These are phyloP conservation scores for Pampus argenteus DNA, from an alignment of 2,797 vertebrate species.

Conservation along the genomic window DNA sequence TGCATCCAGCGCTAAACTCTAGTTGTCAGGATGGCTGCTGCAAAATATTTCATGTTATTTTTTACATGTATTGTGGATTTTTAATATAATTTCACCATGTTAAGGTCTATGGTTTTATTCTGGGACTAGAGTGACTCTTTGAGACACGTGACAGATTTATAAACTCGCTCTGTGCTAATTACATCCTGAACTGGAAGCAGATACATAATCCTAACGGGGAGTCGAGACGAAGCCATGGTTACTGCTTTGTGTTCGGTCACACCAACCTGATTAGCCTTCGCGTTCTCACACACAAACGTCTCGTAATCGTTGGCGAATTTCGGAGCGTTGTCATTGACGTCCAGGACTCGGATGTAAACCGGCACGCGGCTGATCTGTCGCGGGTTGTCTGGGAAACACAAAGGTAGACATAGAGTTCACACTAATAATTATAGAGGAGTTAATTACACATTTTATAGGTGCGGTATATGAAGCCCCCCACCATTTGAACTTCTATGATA, in stretches of 20 bases:
- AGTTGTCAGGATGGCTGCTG: too few relatives aligned
- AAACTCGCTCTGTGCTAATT: slow-evolving; percentile 45
- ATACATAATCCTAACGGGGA: slow-evolving; percentile 3
- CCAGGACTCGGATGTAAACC: slow-evolving; percentile 91
- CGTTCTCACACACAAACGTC: slow-evolving; percentile 95
- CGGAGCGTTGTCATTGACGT: slow-evolving; percentile 96
- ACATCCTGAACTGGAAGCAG: slow-evolving; percentile 1
- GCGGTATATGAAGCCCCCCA: too few relatives aligned
- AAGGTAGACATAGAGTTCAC: slow-evolving; percentile 29
- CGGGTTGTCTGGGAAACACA: slow-evolving; percentile 88
- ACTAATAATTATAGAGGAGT: slow-evolving; percentile 18
- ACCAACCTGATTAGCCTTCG: slow-evolving; percentile 93
- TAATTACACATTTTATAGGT: too few relatives aligned
- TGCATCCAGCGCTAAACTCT: neutral
- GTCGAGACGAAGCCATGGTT: slow-evolving; percentile 36
- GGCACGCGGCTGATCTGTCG: slow-evolving; percentile 90
- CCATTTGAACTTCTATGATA: neutral
- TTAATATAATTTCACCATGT: too few relatives aligned
- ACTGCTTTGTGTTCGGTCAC: neutral
- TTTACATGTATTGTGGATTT: too few relatives aligned
- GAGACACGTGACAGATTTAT: slow-evolving; percentile 12
- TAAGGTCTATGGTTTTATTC: too few relatives aligned
- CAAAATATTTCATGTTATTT: too few relatives aligned
- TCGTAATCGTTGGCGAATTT: slow-evolving; percentile 93
- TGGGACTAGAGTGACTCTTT: too few relatives aligned